Evolutionary conservation across 2,797 vertebrate genomes (phyloP), one percentile per base, ranked within the genome.

Genomic region (Anguilla pacifica): DNA sequence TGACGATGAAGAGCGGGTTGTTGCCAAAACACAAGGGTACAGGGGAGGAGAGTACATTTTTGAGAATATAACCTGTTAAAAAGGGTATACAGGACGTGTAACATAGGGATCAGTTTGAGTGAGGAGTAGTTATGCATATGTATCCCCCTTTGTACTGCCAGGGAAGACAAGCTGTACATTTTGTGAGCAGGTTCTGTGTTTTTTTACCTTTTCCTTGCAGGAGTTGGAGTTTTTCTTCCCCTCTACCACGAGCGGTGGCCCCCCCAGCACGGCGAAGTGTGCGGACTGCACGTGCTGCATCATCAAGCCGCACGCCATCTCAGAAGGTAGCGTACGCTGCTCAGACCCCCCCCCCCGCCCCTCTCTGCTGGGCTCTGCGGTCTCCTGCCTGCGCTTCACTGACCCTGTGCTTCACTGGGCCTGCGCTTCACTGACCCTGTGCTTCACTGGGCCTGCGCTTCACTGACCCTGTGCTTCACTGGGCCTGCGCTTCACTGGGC

Each of bases 151-250:
- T 22, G 7, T 46, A 70, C 64, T 70, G 6, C n/a, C 77, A 39
- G 31, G 57, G n/a, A 46, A 22, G 39, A 55, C 83, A 25, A 19
- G 25, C 6, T 2, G 7, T 53, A 11, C 25, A 6, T 84, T 55
- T 2, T 55, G 55, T 85, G 55, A 85, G 2, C 19, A 25, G 28
- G 31, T 19, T 31, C 25, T 70, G 3, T n/a, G 10, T 22, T 64
- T 22, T 19, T 28, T 90, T 91, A 92, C 35, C 88, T 89, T 91
- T 89, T 92, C 43, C 91, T 90, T 94, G 85, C 92, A 99, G 98
- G 98, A 99, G 90, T 93, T 98, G 91, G 98, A 99, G 91, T 97
- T 98, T 87, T 99, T 99, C 93, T 99, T 99, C 85, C 98, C 98
- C 43, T 97, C 98, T 2, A 97, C 95, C 17, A 94, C 96, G 89